Conservation (phyloP, 2,797 vertebrate genomes). For the Heteromormyrus szaboi region DNA sequence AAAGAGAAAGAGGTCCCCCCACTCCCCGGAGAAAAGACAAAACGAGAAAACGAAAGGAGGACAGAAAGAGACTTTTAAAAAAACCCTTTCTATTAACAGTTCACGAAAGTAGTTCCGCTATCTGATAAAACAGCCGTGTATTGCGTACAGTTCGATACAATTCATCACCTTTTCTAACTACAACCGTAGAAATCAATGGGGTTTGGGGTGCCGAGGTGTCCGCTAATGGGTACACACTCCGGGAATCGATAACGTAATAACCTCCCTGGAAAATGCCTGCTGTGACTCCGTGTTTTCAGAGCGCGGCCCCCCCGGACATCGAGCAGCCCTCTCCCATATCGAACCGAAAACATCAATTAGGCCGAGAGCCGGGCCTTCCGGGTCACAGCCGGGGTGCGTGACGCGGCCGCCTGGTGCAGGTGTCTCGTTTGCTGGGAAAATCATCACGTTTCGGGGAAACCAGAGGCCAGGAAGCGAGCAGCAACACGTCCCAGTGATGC, state of each 20-base stretch:
- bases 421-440: neutral
- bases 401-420: neutral
- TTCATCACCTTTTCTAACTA: slow-evolving; percentile 46
- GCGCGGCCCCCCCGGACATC: neutral
- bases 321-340: neutral
- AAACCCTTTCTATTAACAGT: slow-evolving; percentile 41
- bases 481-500: neutral
- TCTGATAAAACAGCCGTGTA: slow-evolving; percentile 33
- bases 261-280: slow-evolving; percentile 42
- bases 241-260: slow-evolving; percentile 61
- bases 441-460: neutral
- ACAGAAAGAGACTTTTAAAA: slow-evolving; percentile 33
- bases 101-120: slow-evolving; percentile 39
- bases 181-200: slow-evolving; percentile 50
- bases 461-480: neutral
- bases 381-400: neutral
- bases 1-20: neutral
- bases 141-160: slow-evolving; percentile 42
- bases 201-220: slow-evolving; percentile 48
- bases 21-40: neutral
- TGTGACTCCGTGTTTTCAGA: slow-evolving; percentile 27
- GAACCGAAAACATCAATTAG: neutral
- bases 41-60: neutral
- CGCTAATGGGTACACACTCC: slow-evolving; percentile 52
- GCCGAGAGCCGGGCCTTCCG: neutral